Evolutionary conservation across 2,113 vertebrate genomes (phyloP).

Genomic region (Ahaetulla prasina): DNA sequence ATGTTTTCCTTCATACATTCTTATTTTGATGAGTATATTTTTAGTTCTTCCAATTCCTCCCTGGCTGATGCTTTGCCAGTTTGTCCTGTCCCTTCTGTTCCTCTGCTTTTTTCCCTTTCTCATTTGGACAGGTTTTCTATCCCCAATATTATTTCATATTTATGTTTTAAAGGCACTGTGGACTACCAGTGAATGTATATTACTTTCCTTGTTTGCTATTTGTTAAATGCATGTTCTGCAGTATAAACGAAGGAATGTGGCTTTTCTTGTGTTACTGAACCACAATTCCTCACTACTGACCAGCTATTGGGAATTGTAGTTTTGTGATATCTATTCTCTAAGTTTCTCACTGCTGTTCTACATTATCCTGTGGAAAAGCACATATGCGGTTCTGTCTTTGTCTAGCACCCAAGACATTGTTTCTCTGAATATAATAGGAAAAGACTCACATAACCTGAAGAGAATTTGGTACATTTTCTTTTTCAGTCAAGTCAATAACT

Average conservation of each 20-base stretch:
- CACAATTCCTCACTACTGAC: background rate
- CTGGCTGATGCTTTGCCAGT: background rate
- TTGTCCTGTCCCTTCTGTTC: background rate
- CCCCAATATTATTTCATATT: background rate
- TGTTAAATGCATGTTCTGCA: background rate
- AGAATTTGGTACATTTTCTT: slow-evolving; percentile 11
- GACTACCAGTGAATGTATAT: background rate
- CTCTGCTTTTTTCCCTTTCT: background rate
- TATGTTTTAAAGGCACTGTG: background rate
- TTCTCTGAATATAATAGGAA: background rate
- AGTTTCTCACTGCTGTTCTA: background rate
- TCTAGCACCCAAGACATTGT: background rate
- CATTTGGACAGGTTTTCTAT: background rate
- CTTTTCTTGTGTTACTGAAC: background rate
- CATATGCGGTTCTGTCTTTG: background rate
- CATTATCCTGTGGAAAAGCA: background rate
- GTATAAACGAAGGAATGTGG: background rate
- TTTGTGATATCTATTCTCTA: background rate
- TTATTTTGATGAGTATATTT: background rate
- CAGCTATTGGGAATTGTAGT: background rate
- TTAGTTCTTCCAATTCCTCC: background rate
- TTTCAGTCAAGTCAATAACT: slow-evolving; percentile 13
- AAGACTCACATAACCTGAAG: slow-evolving; percentile 1
- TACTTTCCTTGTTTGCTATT: background rate
- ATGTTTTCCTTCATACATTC: background rate